phyloP scores from a whole-genome alignment of 2,113 vertebrate genomes.

The Pomatorhinus ruficollis region DNA sequence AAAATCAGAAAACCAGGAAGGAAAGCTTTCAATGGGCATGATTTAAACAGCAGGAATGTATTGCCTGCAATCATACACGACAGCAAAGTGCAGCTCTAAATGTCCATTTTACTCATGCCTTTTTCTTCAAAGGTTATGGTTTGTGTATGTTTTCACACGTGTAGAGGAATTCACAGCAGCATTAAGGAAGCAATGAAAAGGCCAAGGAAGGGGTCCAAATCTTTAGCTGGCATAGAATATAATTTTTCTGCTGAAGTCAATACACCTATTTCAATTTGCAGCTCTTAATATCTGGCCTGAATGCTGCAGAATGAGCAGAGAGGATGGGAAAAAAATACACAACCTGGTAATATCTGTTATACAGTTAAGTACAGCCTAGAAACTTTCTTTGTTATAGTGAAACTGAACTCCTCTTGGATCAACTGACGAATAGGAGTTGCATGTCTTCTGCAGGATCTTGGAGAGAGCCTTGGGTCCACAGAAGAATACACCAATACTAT shows the following conservation, averaged over 20 bases:
- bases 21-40: not conserved
- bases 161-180: not conserved
- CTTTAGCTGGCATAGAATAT: not conserved
- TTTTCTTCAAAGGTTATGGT: not conserved
- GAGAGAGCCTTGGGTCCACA: conserved; percentile 76
- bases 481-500: conserved; percentile 74
- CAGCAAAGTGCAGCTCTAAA: not conserved
- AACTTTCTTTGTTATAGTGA: conserved; percentile 78
- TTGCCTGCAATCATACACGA: not conserved
- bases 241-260: not conserved
- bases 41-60: not conserved
- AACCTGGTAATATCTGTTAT: not conserved
- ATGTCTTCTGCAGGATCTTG: conserved; percentile 76
- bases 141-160: not conserved
- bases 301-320: not conserved
- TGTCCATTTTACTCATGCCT: not conserved
- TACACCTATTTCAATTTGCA: not conserved
- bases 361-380: conserved; percentile 58
- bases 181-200: not conserved
- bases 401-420: conserved; percentile 83
- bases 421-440: conserved; percentile 75
- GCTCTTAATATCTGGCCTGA: not conserved
- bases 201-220: not conserved
- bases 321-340: not conserved
- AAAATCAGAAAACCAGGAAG: not conserved